phyloP scores from a whole-genome alignment of 2,113 vertebrate genomes.

The Chaetodon auriga region DNA sequence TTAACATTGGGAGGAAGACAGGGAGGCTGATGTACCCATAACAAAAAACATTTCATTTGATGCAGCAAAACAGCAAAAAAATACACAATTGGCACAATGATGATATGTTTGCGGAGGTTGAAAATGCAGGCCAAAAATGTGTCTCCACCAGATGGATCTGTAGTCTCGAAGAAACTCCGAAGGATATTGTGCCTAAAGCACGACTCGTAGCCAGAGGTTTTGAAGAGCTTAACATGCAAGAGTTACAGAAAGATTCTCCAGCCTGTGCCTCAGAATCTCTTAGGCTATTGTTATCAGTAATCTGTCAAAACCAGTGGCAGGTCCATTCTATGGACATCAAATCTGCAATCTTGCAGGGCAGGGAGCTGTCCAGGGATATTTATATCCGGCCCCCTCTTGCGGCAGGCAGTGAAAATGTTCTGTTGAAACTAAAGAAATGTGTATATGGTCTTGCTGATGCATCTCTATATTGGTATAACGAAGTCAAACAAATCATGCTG shows the following conservation, averaged over 20 bases:
- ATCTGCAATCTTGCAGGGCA: too few relatives aligned
- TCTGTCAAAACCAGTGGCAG: too few relatives aligned
- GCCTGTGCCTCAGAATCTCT: too few relatives aligned
- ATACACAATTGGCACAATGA: background rate
- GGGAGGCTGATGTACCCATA: background rate
- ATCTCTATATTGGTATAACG: slow-evolving; percentile 49
- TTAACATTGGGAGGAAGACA: background rate
- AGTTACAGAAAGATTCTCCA: too few relatives aligned
- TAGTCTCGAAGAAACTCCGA: slow-evolving; percentile 3
- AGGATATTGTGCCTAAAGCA: slow-evolving; percentile 5
- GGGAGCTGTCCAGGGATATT: too few relatives aligned
- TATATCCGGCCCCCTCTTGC: too few relatives aligned
- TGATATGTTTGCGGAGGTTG: background rate
- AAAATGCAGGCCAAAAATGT: background rate
- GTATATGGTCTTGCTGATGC: slow-evolving; percentile 7
- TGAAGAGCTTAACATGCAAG: background rate
- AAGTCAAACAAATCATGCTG: slow-evolving; percentile 20
- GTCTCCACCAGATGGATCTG: slow-evolving; percentile 3
- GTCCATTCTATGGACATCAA: too few relatives aligned
- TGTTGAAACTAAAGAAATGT: slow-evolving; percentile 46
- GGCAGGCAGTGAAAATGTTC: too few relatives aligned
- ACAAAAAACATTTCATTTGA: slow-evolving; percentile 19
- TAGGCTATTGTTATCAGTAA: too few relatives aligned
- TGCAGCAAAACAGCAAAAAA: background rate
- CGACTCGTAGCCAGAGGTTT: background rate